A percentile compares a stretch with the other conserved stretches of the same genome.
Evolutionary conservation across 1,140 invertebrate genomes (phyloP).

Genomic region (Pogonomyrmex barbatus): DNA sequence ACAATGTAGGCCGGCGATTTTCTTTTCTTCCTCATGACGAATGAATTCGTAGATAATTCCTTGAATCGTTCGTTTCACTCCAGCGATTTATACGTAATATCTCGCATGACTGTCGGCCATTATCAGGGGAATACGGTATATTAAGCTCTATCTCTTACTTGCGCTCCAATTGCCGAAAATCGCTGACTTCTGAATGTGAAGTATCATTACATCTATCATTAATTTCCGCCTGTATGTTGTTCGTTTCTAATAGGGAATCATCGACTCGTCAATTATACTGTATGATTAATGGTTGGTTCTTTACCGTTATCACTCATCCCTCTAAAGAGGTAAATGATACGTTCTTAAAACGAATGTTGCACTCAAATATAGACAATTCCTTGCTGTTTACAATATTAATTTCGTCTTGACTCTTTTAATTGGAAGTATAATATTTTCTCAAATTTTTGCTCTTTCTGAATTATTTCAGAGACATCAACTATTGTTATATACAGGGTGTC

Average conservation of each 20-base stretch:
- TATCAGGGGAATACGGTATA: constrained; percentile 62
- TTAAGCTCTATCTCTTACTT: constrained; percentile 69
- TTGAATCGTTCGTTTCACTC: constrained; percentile 23
- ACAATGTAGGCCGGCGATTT: constrained; percentile 54
- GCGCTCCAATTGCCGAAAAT: constrained; percentile 39
- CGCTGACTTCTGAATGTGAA: constrained; percentile 51
- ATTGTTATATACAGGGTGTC: background rate
- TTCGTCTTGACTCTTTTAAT: background rate
- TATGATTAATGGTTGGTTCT: constrained; percentile 43
- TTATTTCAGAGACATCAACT: constrained; percentile 1
- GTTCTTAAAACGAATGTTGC: constrained; percentile 40
- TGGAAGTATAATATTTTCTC: background rate
- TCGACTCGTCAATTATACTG: constrained; percentile 50
- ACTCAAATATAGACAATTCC: constrained; percentile 5
- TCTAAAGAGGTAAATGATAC: constrained; percentile 38
- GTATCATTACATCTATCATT: constrained; percentile 25
- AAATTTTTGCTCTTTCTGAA: no score
- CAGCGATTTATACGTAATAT: constrained; percentile 63
- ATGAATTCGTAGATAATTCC: constrained; percentile 63
- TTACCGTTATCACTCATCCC: constrained; percentile 31
- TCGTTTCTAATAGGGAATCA: constrained; percentile 53
- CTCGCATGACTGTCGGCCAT: constrained; percentile 67
- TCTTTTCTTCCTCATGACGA: constrained; percentile 53
- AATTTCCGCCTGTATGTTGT: constrained; percentile 40
- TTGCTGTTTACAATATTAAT: constrained; percentile 18